Evolutionary conservation across 2,888 invertebrate genomes (phyloP).

Genomic region (Papilio elwesi): DNA sequence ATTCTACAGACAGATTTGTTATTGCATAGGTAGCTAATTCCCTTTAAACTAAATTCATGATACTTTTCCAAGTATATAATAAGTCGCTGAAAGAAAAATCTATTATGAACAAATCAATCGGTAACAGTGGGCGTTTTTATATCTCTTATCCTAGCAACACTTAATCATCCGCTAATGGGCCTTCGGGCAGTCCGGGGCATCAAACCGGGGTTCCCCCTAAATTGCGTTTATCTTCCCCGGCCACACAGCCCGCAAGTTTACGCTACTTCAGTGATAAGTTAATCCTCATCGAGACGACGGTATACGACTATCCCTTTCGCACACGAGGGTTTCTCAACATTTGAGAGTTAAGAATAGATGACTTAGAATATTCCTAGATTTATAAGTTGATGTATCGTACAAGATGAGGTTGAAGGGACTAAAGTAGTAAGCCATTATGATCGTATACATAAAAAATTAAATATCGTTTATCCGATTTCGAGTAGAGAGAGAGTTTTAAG

Average conservation of each 20-base stretch:
- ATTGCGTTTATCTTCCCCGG: conserved; percentile 39
- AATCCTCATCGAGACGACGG: conserved; percentile 56
- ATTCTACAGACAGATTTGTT: too few relatives aligned
- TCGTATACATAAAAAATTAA: too few relatives aligned
- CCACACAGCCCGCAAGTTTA: conserved; percentile 39
- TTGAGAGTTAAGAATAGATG: not conserved
- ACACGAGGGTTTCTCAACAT: conserved; percentile 4
- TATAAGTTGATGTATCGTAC: too few relatives aligned
- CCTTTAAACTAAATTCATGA: too few relatives aligned
- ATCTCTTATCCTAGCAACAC: conserved; percentile 25
- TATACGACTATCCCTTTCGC: conserved; percentile 47
- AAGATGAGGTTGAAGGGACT: too few relatives aligned
- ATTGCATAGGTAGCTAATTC: too few relatives aligned
- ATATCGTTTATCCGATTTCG: too few relatives aligned
- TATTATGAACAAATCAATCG: conserved; percentile 12
- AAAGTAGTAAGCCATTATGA: too few relatives aligned
- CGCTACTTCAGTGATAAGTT: conserved; percentile 38
- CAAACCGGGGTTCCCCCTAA: conserved; percentile 32
- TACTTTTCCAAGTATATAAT: too few relatives aligned
- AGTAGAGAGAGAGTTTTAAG: too few relatives aligned
- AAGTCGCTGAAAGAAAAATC: not conserved
- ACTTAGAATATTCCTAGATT: too few relatives aligned
- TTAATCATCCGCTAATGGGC: conserved; percentile 40
- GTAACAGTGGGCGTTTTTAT: conserved; percentile 11
- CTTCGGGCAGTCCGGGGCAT: conserved; percentile 26